A percentile compares a stretch with the other conserved stretches of the same genome.
Evolutionary conservation across 2,888 invertebrate genomes (phyloP).

Genomic region (Pherbina coryleti): DNA sequence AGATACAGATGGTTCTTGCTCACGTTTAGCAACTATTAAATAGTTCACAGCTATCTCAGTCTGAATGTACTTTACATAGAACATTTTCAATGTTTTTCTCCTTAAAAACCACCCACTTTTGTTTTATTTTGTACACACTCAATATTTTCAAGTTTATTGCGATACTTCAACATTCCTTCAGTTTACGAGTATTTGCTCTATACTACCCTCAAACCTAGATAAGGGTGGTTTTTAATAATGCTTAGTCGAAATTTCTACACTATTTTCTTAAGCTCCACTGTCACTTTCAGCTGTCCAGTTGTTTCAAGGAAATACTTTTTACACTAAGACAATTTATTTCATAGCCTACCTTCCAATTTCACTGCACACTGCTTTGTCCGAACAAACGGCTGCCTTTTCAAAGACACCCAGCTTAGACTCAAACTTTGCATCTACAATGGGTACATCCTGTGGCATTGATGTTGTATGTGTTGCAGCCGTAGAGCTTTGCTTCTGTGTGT

Average conservation of each 20-base stretch:
- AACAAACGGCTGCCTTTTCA: slow-evolving; percentile 80
- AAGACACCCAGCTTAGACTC: slow-evolving; percentile 59
- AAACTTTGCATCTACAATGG: slow-evolving; percentile 48
- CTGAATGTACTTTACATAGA: no score
- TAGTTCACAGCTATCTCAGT: no score
- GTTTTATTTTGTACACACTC: no score
- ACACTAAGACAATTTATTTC: neutral
- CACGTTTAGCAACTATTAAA: no score
- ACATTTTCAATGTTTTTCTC: no score
- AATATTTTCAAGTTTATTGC: no score
- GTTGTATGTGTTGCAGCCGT: neutral
- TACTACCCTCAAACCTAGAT: neutral
- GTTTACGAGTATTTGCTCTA: neutral
- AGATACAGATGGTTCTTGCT: no score
- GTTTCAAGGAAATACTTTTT: neutral
- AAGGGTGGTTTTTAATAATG: neutral
- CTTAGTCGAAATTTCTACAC: neutral
- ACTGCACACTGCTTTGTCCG: slow-evolving; percentile 83
- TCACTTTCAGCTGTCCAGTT: neutral
- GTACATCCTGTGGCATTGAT: slow-evolving; percentile 43
- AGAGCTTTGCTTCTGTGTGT: neutral
- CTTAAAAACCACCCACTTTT: no score
- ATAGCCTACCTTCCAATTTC: slow-evolving; percentile 82
- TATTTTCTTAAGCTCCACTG: neutral
- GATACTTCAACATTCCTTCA: no score